These are phyloP conservation scores for Ptilonorhynchus violaceus DNA, from an alignment of 2,113 vertebrate genomes.

Conservation along the genomic window DNA sequence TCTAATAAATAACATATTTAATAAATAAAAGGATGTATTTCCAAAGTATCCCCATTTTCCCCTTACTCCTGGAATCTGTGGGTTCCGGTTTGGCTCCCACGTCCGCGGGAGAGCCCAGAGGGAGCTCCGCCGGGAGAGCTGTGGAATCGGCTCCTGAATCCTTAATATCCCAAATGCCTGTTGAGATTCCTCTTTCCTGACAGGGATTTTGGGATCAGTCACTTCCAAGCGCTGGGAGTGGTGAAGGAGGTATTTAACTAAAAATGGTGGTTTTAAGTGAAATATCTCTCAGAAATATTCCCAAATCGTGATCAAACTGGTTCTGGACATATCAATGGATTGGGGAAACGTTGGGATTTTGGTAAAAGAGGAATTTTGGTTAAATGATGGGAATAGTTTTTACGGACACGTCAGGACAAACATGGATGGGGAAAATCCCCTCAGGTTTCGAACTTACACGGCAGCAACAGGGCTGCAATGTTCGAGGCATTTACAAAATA, in stretches of 20 bases:
- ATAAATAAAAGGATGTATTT: not conserved
- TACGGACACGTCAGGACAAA: not conserved
- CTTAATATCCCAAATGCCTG: not conserved
- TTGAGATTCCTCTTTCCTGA: not conserved
- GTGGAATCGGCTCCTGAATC: not conserved
- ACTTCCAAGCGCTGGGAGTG: not conserved
- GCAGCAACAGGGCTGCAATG: not conserved
- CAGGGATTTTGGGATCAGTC: not conserved
- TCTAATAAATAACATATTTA: too few species aligned
- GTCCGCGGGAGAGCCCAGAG: rapidly evolving
- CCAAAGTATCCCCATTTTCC: not conserved
- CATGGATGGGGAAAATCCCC: not conserved
- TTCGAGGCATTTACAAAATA: not conserved
- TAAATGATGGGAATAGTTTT: not conserved
- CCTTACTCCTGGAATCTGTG: not conserved
- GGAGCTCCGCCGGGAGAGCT: not conserved
- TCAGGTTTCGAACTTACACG: not conserved
- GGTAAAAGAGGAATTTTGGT: not conserved
- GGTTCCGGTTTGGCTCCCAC: not conserved
- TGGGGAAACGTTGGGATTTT: not conserved
- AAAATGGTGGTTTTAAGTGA: not conserved
- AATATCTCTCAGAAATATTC: not conserved
- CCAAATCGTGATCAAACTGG: not conserved
- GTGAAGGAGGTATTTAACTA: not conserved
- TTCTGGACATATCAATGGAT: not conserved